Evolutionary conservation across 2,797 vertebrate genomes (phyloP), one percentile per base, ranked within the genome.

Genomic region (Hirundo rustica): DNA sequence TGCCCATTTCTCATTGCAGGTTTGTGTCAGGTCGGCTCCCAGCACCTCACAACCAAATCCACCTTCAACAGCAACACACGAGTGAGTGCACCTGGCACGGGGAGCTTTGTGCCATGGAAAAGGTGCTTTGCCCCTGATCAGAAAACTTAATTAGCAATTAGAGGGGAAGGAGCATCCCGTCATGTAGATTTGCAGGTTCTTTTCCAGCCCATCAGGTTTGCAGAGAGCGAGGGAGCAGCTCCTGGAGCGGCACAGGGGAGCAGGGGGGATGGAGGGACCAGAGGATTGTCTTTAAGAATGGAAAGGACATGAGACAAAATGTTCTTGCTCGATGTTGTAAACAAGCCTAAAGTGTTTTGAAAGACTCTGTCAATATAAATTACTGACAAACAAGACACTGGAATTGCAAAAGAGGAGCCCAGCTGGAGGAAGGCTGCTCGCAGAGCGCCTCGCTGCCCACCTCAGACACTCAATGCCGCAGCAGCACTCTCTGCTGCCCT

Each of bases 331-430:
- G 44, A 92, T 77, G 87, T 62, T 72, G 97, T 97, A 98, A 97
- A 98, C 97, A 98, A 95, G 85, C 77, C 94, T 72, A 51, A 92
- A 97, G 96, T 94, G 96, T 97, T 98, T 95, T 97, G 97, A 97
- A 97, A 97, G 97, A 95, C 81, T 92, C 96, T 93, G 96, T 96
- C 90, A 45, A 96, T 92, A 94, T 51, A 95, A 96, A 96, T 95
- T 94, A 89, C 96, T 23, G 53, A n/a, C 91, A 87, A 91, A 96
- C 60, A 95, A 94, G 94, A 77, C 1, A 1, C 74, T 85, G 94
- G 93, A 88, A 79, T 97, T 95, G 97, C 97, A 95, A 96, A 95
- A 96, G 96, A 88, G 71, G 80, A 87, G 53, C 74, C 83, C 93
- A 87, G 96, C 97, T 96, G 95, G 77, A 42, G 77, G 55, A 86